Evolutionary conservation across 2,797 vertebrate species (phyloP).

Genomic region (Chaenodraco wilsoni): DNA sequence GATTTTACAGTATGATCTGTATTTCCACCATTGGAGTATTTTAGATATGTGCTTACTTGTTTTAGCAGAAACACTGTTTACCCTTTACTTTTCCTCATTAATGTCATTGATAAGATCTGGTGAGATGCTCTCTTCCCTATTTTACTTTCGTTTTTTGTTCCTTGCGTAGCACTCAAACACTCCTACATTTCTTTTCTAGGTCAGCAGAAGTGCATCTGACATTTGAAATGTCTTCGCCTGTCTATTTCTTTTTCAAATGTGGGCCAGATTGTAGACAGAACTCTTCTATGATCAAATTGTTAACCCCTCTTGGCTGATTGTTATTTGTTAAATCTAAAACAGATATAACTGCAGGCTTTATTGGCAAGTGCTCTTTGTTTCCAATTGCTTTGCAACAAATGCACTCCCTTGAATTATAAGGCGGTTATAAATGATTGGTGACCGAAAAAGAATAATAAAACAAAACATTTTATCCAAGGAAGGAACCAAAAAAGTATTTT

Average conservation of each 20-base stretch:
- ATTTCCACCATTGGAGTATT: neutral
- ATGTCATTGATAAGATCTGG: neutral
- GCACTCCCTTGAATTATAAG: neutral
- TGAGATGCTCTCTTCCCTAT: neutral
- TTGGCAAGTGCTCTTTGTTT: neutral
- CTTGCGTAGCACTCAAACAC: neutral
- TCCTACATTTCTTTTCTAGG: neutral
- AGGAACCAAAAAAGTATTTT: neutral
- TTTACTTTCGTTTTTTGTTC: neutral
- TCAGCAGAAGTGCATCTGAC: constrained; percentile 20
- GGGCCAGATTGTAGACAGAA: neutral
- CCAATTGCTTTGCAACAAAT: neutral
- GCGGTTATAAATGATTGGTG: no score
- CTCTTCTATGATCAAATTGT: neutral
- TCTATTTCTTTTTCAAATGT: constrained; percentile 12
- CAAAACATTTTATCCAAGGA: neutral
- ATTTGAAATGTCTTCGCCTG: constrained; percentile 11
- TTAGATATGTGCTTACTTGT: neutral
- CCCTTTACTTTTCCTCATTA: neutral
- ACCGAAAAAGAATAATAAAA: neutral
- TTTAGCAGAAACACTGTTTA: neutral
- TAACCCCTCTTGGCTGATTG: neutral
- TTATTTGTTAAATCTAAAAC: neutral
- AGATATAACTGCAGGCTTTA: neutral
- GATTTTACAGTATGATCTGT: neutral